Evolutionary conservation across 53 echinoderm and acorn worm genomes (phyloP).

Genomic region (Temnopleurus reevesii): DNA sequence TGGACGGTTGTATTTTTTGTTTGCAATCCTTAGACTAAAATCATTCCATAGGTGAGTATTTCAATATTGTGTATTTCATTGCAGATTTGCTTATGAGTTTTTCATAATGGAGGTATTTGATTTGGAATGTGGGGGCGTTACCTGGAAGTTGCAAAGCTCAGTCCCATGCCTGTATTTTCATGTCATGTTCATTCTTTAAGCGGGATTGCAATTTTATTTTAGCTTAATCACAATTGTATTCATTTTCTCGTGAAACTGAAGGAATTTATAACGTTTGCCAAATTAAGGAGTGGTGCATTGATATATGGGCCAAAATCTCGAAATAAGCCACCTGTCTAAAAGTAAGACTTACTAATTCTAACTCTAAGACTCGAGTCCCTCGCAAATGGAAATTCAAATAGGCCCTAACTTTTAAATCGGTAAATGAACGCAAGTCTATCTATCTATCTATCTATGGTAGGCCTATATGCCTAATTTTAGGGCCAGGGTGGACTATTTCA

Average conservation of each 20-base stretch:
- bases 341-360: no score
- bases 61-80: background rate
- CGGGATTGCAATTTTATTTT: background rate
- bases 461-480: no score
- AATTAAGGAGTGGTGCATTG: no score
- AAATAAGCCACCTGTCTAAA: no score
- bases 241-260: background rate
- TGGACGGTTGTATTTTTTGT: background rate
- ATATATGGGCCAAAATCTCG: no score
- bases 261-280: background rate
- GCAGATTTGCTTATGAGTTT: background rate
- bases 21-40: no score
- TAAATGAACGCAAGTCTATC: no score
- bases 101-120: background rate
- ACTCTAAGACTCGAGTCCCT: no score
- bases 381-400: no score
- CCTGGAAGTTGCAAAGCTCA: constrained; percentile 23
- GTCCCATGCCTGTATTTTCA: constrained; percentile 13
- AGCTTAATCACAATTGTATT: background rate
- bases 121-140: constrained; percentile 41
- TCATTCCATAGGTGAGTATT: constrained; percentile 15
- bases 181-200: background rate
- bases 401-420: no score
- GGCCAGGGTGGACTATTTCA: no score
- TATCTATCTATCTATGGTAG: no score